phyloP scores from a whole-genome alignment of 2,797 vertebrate genomes.

The Etheostoma perlongum region DNA sequence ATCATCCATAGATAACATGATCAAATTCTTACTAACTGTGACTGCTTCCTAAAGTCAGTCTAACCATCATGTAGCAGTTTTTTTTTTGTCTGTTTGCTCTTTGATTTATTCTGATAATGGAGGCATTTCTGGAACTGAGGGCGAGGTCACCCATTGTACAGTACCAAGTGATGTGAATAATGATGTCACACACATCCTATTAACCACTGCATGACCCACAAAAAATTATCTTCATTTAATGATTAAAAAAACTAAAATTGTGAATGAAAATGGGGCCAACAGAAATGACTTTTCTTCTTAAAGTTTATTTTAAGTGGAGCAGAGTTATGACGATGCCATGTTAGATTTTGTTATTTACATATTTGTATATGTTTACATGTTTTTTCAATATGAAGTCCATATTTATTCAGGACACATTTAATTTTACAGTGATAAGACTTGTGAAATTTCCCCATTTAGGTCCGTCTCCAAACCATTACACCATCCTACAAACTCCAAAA shows the following conservation, averaged over 20 bases:
- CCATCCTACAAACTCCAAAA: neutral
- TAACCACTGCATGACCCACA: neutral
- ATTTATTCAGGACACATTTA: neutral
- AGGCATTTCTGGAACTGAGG: conserved; percentile 3
- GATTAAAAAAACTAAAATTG: no score
- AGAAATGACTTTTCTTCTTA: neutral
- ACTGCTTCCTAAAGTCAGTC: neutral
- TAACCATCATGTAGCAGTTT: neutral
- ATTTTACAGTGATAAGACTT: conserved; percentile 6
- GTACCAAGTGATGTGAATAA: neutral
- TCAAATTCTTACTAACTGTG: neutral
- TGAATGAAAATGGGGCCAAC: neutral
- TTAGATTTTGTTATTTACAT: neutral
- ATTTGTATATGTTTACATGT: neutral
- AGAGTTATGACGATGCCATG: neutral
- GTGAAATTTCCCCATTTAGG: conserved; percentile 5
- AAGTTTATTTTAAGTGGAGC: neutral
- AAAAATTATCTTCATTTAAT: neutral
- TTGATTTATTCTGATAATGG: conserved; percentile 25
- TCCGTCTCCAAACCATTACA: neutral
- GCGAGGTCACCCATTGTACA: neutral
- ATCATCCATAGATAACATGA: neutral
- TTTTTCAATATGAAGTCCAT: neutral
- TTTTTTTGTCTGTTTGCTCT: conserved; percentile 27
- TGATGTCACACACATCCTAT: neutral